A percentile compares a stretch with the other conserved stretches of the same genome.
phyloP scores from a whole-genome alignment of 2,888 invertebrate species.

The Cheilosia vernalis region DNA sequence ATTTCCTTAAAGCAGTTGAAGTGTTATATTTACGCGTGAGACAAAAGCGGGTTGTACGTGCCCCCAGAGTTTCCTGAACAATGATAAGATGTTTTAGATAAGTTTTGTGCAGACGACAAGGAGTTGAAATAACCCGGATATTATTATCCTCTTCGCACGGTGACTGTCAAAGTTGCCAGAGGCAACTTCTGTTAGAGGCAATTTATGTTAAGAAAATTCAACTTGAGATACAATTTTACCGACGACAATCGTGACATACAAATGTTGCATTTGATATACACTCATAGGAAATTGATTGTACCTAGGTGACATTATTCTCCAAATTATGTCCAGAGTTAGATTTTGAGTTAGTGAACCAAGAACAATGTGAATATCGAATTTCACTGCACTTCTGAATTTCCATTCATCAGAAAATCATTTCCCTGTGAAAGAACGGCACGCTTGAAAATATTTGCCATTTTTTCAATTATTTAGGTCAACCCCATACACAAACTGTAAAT shows the following conservation, averaged over 20 bases:
- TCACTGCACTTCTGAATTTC: neutral
- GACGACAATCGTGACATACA: neutral
- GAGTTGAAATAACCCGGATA: no score
- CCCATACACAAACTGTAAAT: conserved; percentile 4
- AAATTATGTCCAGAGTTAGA: neutral
- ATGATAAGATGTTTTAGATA: neutral
- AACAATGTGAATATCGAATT: neutral
- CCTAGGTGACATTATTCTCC: no score
- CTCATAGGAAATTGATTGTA: no score
- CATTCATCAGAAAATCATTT: neutral
- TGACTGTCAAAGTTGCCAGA: no score
- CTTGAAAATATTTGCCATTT: neutral
- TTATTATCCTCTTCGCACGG: no score
- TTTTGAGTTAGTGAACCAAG: no score
- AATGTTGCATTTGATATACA: neutral
- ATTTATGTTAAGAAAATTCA: no score
- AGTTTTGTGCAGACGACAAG: no score
- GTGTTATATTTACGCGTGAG: conserved; percentile 9
- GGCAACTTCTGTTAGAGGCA: no score
- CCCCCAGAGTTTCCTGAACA: conserved; percentile 20
- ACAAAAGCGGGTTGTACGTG: conserved; percentile 9
- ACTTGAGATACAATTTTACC: neutral
- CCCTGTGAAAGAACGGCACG: neutral
- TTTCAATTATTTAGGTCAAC: conserved; percentile 8
- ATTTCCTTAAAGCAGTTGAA: conserved; percentile 27